A percentile compares a stretch with the other conserved stretches of the same genome.
These are phyloP conservation scores for Diachasma alloeum DNA, from an alignment of 1,140 invertebrate genomes.

Conservation along the genomic window DNA sequence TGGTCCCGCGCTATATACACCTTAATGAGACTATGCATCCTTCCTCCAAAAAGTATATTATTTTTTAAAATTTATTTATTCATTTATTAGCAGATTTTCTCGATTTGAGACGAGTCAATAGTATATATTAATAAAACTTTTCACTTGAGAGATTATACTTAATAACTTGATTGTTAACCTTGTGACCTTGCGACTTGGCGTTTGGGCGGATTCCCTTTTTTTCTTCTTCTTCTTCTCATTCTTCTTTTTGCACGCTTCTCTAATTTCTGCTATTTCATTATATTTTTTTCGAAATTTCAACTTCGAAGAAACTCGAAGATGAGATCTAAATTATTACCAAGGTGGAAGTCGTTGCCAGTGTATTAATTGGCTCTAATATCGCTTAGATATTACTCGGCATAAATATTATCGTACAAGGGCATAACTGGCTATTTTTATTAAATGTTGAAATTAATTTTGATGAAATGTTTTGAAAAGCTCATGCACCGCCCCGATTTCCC, in stretches of 20 bases:
- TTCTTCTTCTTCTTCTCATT: too few species aligned
- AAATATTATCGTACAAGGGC: too few species aligned
- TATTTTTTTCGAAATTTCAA: neutral
- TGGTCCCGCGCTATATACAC: slow-evolving; percentile 27
- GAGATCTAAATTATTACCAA: neutral
- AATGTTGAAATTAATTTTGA: too few species aligned
- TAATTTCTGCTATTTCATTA: neutral
- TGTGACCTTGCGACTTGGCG: neutral
- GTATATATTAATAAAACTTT: too few species aligned
- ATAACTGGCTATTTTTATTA: too few species aligned
- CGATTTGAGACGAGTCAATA: too few species aligned
- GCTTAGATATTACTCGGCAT: too few species aligned
- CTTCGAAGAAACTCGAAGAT: slow-evolving; percentile 1
- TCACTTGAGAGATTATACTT: neutral
- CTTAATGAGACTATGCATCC: slow-evolving; percentile 2
- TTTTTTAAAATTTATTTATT: neutral
- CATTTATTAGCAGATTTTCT: too few species aligned
- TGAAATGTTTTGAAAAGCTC: too few species aligned
- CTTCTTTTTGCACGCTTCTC: neutral
- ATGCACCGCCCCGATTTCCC: too few species aligned
- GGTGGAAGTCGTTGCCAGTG: neutral
- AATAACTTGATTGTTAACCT: neutral
- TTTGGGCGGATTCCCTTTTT: neutral
- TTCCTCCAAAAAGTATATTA: neutral
- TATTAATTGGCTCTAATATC: neutral